Base-by-base conservation (phyloP, 2,797 vertebrate genomes). In the Onychomys arenicola region DNA sequence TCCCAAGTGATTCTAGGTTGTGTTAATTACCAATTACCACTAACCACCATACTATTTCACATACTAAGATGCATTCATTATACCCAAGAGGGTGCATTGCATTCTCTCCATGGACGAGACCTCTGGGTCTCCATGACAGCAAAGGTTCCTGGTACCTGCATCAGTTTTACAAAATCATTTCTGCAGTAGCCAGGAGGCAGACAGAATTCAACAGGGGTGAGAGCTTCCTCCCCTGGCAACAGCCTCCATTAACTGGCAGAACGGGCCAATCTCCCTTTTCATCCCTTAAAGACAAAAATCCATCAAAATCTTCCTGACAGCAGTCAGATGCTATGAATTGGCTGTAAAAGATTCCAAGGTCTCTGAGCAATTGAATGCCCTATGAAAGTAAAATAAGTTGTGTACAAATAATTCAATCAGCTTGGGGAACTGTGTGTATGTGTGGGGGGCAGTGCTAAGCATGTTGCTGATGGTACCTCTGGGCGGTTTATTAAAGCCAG, bases 321-420 rank as follows among this genome's bases (percentile, higher is more conserved):
- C 85, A 78, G 67, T 86, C 93, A 49, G 85, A 32, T n/a, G 78
- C 93, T 95, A 71, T 55, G 83, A 77, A 55, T 57, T 67, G 76
- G n/a, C 57, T 82, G 34, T 69, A 37, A 94, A 97, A 89, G 73
- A 96, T 76, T 89, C 57, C 94, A 86, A 94, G 96, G 25, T 83
- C 87, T 90, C 71, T 61, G 59, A 78, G 87, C n/a, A 57, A 71
- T 49, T 86, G 52, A 96, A 96, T 55, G 65, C 43, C 90, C 94
- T 85, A 14, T 89, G 93, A 92, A 93, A 95, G 78, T 21, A 89
- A 97, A 89, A 90, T 96, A 95, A 93, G 95, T 77, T 97, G 87
- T 96, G 94, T 67, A 59, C 96, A 97, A 94, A 86, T 90, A 92
- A 78, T 95, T 96, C 93, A 96, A 40, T 91, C 76, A 71, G 94